Conservation (phyloP, 2,888 invertebrate species). For the Chaetogeoica ovagalla region DNA sequence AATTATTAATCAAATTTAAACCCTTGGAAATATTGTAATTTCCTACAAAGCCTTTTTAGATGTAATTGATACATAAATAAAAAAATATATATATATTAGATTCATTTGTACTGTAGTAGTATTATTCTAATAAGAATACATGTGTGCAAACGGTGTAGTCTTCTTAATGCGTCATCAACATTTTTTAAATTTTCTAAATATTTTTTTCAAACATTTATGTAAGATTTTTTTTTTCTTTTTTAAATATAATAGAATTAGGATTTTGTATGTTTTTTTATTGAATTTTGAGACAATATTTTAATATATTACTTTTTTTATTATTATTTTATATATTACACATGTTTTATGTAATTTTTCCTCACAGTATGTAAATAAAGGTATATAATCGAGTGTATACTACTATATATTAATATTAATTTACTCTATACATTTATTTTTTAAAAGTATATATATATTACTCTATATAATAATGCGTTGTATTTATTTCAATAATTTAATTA, state of each 20-base stretch:
- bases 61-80: no score
- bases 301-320: constrained; percentile 15
- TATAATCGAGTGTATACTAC: no score
- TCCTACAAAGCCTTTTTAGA: no score
- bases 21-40: no score
- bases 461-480: no score
- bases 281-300: constrained; percentile 10
- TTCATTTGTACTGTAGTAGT: no score
- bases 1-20: no score
- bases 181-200: constrained; percentile 7
- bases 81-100: no score
- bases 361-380: constrained; percentile 17
- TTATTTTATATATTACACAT: constrained; percentile 5
- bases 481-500: no score
- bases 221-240: background rate
- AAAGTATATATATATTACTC: no score
- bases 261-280: constrained; percentile 41
- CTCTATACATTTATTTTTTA: no score
- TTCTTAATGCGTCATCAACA: background rate
- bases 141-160: background rate
- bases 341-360: constrained; percentile 30
- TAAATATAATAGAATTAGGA: constrained; percentile 11
- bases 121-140: background rate
- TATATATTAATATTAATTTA: no score
- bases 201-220: constrained; percentile 21